Conservation (phyloP, 2,888 invertebrate genomes). For the Dascillus cervinus region DNA sequence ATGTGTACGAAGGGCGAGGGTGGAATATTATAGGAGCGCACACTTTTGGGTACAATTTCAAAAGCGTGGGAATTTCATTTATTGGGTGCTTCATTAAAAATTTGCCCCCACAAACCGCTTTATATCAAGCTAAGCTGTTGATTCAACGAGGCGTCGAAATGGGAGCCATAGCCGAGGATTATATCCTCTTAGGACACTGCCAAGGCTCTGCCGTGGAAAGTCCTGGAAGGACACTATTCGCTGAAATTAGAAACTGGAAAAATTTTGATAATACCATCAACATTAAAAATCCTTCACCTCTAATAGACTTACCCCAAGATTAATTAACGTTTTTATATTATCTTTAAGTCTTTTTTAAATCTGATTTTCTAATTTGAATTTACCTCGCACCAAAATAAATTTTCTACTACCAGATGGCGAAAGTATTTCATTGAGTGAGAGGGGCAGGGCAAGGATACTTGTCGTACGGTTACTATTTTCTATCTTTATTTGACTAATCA, state of each 20-base stretch:
- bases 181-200: conserved; percentile 46
- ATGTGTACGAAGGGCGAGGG: conserved; percentile 50
- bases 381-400: too few species aligned
- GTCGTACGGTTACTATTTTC: too few species aligned
- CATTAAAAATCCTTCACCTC: too few species aligned
- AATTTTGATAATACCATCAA: too few species aligned
- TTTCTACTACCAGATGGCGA: too few species aligned
- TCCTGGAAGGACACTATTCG: conserved; percentile 46
- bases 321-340: too few species aligned
- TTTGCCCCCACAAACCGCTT: conserved; percentile 38
- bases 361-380: too few species aligned
- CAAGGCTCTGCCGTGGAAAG: conserved; percentile 47
- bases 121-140: conserved; percentile 42
- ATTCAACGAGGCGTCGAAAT: conserved; percentile 43
- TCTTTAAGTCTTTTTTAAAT: too few species aligned
- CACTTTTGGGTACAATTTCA: conserved; percentile 46
- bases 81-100: conserved; percentile 47
- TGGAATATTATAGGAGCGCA: conserved; percentile 50
- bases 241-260: conserved; percentile 49
- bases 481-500: conserved; percentile 6
- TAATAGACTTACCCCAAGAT: too few species aligned
- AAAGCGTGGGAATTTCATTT: conserved; percentile 46
- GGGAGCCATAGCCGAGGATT: conserved; percentile 43
- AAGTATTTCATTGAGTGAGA: too few species aligned
- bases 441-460: too few species aligned